phyloP scores from a whole-genome alignment of 2,888 invertebrate species.

The Arctia plantaginis region DNA sequence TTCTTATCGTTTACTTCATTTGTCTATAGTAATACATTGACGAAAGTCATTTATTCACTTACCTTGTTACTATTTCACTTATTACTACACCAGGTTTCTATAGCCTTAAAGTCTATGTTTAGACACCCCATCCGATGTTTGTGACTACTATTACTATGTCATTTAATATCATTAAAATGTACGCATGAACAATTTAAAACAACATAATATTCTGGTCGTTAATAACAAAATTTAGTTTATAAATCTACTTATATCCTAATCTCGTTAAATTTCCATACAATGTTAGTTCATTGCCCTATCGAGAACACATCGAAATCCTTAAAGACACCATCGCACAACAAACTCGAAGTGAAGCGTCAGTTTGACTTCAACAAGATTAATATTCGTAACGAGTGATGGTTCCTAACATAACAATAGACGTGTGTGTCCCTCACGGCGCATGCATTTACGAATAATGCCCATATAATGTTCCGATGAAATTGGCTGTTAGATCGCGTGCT shows the following conservation, averaged over 20 bases:
- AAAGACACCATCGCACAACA: slow-evolving; percentile 63
- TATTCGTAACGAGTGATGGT: slow-evolving; percentile 80
- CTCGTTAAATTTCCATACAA: slow-evolving; percentile 49
- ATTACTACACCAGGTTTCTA: too few relatives aligned
- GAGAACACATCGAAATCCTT: slow-evolving; percentile 63
- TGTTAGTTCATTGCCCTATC: slow-evolving; percentile 75
- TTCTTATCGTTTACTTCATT: slow-evolving; percentile 29
- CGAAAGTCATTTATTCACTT: not conserved
- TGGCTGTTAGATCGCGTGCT: slow-evolving; percentile 74
- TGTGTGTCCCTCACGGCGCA: slow-evolving; percentile 76
- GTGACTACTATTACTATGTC: too few relatives aligned
- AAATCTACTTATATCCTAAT: slow-evolving; percentile 28
- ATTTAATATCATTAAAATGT: not conserved
- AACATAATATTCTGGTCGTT: slow-evolving; percentile 7
- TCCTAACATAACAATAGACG: slow-evolving; percentile 79
- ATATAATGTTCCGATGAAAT: slow-evolving; percentile 84
- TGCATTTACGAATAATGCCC: slow-evolving; percentile 85
- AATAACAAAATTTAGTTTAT: slow-evolving; percentile 22
- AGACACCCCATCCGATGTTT: not conserved
- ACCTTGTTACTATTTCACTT: not conserved
- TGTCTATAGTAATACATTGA: too few relatives aligned
- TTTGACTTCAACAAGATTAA: slow-evolving; percentile 80
- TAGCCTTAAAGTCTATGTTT: not conserved
- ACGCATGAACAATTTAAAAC: not conserved
- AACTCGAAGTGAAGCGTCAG: slow-evolving; percentile 61